These are phyloP conservation scores for Bombus consobrinus DNA, from an alignment of 1,140 invertebrate species.

Conservation along the genomic window DNA sequence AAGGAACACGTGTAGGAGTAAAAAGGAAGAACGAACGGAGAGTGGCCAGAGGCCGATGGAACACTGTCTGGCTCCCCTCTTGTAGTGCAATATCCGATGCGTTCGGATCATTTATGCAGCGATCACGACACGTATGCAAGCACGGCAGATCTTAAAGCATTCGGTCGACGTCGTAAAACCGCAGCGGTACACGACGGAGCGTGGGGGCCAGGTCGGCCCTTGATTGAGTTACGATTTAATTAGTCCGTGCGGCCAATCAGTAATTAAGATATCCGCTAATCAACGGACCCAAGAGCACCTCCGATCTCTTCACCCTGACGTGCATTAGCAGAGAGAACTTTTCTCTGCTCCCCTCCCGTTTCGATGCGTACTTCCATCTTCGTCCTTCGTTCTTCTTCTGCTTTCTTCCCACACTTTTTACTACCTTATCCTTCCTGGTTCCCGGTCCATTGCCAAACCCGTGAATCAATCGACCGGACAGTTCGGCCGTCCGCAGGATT, in stretches of 20 bases:
- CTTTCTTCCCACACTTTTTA: constrained; percentile 23
- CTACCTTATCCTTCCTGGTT: constrained; percentile 43
- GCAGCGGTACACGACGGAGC: constrained; percentile 25
- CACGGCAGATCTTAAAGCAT: constrained; percentile 47
- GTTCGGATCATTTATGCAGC: constrained; percentile 52
- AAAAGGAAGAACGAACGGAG: constrained; percentile 16
- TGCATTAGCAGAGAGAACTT: constrained; percentile 3
- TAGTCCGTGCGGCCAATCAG: constrained; percentile 77
- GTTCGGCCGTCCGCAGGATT: constrained; percentile 12
- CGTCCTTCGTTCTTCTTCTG: not conserved
- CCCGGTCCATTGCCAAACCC: not conserved
- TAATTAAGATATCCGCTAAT: constrained; percentile 81
- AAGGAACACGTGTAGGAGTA: constrained; percentile 34
- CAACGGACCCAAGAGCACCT: constrained; percentile 66
- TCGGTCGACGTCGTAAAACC: constrained; percentile 64
- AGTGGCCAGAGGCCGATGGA: constrained; percentile 9
- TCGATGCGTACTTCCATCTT: not conserved
- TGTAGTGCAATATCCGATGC: constrained; percentile 52
- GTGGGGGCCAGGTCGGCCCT: constrained; percentile 43
- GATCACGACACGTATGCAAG: constrained; percentile 47
- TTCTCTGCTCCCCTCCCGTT: not conserved
- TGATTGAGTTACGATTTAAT: constrained; percentile 82
- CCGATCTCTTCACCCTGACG: constrained; percentile 49
- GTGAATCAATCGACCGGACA: constrained; percentile 41
- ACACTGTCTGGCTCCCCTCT: not conserved